A percentile compares a stretch with the other conserved stretches of the same genome.
Evolutionary conservation across 2,113 vertebrate genomes (phyloP).

Genomic region (Origma solitaria): DNA sequence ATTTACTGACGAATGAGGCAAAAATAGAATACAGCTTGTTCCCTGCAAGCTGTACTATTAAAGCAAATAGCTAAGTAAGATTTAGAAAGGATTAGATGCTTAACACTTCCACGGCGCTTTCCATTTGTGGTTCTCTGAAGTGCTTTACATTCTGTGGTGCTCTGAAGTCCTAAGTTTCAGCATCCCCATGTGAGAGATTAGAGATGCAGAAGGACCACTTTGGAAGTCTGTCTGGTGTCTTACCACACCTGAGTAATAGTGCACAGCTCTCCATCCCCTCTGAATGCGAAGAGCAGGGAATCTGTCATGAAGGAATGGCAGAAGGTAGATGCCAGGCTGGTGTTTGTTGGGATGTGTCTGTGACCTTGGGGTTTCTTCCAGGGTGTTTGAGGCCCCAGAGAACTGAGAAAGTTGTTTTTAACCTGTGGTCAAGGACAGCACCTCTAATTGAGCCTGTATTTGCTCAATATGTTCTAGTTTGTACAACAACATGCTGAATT

Average conservation of each 20-base stretch:
- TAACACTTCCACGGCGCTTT: neutral
- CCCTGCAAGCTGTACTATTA: neutral
- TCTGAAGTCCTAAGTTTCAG: neutral
- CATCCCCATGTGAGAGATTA: neutral
- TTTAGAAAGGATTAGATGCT: constrained; percentile 25
- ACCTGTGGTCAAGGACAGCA: neutral
- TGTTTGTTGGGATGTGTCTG: neutral
- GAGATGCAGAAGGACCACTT: neutral
- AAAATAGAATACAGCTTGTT: constrained; percentile 1
- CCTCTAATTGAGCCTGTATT: neutral
- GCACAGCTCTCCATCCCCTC: neutral
- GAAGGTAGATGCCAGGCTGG: neutral
- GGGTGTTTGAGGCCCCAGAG: neutral
- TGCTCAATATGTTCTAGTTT: neutral
- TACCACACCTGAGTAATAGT: neutral
- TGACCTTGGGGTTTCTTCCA: neutral
- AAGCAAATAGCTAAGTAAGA: constrained; percentile 16
- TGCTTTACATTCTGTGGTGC: no score
- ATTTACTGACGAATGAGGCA: neutral
- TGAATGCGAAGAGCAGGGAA: neutral
- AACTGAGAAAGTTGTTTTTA: neutral
- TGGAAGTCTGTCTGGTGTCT: neutral
- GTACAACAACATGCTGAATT: neutral
- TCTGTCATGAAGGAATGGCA: neutral
- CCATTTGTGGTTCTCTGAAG: constrained; percentile 32